Conservation (phyloP, 2,113 vertebrate species). For the Vombatus ursinus region DNA sequence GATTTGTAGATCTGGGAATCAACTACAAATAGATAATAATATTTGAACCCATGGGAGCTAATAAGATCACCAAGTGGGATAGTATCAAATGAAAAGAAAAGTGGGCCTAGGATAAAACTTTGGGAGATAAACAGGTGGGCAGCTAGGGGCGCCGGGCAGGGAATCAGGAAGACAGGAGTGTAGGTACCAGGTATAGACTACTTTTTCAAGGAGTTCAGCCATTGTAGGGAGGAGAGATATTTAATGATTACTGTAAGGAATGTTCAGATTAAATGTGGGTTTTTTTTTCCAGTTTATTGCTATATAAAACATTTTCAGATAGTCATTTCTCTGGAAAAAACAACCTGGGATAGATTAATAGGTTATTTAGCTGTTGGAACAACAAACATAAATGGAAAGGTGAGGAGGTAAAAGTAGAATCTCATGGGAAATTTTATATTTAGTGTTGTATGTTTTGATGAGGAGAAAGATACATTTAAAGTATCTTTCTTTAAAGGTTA, state of each 20-base stretch:
- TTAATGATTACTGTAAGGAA: background rate
- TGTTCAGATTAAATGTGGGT: background rate
- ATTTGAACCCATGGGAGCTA: background rate
- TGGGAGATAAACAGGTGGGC: background rate
- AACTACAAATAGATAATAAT: background rate
- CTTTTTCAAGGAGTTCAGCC: background rate
- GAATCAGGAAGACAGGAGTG: background rate
- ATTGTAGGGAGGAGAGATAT: background rate
- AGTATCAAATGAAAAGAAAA: background rate
- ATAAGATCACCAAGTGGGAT: background rate
- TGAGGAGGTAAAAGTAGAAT: background rate
- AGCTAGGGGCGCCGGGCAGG: background rate
- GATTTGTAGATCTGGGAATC: background rate
- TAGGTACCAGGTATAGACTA: background rate
- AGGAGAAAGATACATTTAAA: background rate
- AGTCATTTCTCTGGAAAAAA: background rate
- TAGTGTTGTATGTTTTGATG: background rate
- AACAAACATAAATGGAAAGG: constrained; percentile 13
- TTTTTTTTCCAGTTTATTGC: background rate
- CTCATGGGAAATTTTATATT: background rate
- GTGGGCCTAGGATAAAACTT: background rate
- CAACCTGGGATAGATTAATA: background rate
- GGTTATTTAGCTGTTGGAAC: background rate
- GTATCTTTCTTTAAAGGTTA: background rate
- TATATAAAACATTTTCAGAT: background rate